phyloP scores from a whole-genome alignment of 2,797 vertebrate species.

The Neomorphus geoffroyi region DNA sequence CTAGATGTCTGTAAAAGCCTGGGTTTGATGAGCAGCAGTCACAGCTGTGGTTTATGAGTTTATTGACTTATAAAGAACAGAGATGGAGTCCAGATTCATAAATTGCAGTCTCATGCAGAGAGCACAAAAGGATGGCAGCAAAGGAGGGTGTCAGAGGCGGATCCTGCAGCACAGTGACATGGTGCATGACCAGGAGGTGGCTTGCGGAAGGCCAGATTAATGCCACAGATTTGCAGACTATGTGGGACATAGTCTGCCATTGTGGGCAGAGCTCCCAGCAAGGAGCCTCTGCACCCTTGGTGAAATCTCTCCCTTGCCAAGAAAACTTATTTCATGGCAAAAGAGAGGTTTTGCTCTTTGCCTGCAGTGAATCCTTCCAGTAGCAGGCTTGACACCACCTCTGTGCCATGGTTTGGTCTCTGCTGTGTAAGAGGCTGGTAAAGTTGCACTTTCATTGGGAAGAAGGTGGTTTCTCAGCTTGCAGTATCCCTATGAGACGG shows the following conservation, averaged over 20 bases:
- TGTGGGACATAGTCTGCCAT: neutral
- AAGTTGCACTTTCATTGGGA: neutral
- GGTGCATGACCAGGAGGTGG: neutral
- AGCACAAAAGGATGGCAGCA: neutral
- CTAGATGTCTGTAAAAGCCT: constrained; percentile 7
- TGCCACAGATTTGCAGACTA: neutral
- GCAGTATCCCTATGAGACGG: neutral
- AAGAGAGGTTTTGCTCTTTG: neutral
- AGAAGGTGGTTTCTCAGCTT: neutral
- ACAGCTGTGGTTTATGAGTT: neutral
- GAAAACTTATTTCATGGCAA: neutral
- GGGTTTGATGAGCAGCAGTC: neutral
- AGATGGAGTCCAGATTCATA: neutral
- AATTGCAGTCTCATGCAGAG: fast-evolving
- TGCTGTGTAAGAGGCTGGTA: neutral
- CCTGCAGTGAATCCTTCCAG: neutral
- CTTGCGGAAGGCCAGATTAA: neutral
- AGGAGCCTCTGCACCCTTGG: fast-evolving
- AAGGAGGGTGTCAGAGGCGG: neutral
- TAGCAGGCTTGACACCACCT: neutral
- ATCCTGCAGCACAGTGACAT: neutral
- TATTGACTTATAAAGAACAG: neutral
- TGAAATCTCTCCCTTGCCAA: neutral
- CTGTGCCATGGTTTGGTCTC: fast-evolving
- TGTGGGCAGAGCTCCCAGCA: neutral